Percentiles rank a stretch among this genome's conserved stretches.
Conservation (phyloP, 2,888 invertebrate species). For the Acanthopleura granulata region DNA sequence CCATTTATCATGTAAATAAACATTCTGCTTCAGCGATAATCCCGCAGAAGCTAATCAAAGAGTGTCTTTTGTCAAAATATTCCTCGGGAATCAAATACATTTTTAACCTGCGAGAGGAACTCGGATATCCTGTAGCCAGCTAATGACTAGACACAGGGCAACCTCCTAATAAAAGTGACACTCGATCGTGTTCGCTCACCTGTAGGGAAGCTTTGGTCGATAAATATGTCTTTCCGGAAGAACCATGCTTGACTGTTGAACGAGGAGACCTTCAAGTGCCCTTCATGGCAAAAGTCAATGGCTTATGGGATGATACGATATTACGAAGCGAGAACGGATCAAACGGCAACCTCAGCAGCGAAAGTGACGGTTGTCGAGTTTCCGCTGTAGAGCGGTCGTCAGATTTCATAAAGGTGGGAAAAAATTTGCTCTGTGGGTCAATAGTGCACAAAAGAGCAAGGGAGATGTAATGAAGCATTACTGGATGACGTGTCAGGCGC, state of each 20-base stretch:
- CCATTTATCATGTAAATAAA: conserved; percentile 10
- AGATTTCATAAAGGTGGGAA: conserved; percentile 13
- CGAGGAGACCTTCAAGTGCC: background rate
- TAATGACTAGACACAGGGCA: conserved; percentile 1
- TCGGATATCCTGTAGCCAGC: conserved; percentile 5
- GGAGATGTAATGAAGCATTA: conserved; percentile 7
- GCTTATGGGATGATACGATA: background rate
- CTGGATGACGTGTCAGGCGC: conserved; percentile 1
- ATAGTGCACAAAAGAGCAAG: conserved; percentile 10
- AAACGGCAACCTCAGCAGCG: background rate
- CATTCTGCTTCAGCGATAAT: conserved; percentile 6
- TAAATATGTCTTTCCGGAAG: conserved; percentile 18
- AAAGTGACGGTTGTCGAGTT: conserved; percentile 9
- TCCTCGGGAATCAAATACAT: background rate
- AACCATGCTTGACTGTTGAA: background rate
- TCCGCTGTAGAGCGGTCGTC: background rate
- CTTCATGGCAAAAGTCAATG: conserved; percentile 11
- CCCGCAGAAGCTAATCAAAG: background rate
- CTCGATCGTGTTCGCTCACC: conserved; percentile 8
- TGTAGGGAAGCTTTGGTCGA: background rate
- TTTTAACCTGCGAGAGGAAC: background rate
- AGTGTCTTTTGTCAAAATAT: conserved; percentile 5
- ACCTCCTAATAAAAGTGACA: conserved; percentile 4
- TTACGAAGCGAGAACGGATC: conserved; percentile 3
- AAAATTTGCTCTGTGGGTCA: background rate